A percentile compares a stretch with the other conserved stretches of the same genome.
Evolutionary conservation across 2,797 vertebrate species (phyloP).

Genomic region (Anniella stebbinsi): DNA sequence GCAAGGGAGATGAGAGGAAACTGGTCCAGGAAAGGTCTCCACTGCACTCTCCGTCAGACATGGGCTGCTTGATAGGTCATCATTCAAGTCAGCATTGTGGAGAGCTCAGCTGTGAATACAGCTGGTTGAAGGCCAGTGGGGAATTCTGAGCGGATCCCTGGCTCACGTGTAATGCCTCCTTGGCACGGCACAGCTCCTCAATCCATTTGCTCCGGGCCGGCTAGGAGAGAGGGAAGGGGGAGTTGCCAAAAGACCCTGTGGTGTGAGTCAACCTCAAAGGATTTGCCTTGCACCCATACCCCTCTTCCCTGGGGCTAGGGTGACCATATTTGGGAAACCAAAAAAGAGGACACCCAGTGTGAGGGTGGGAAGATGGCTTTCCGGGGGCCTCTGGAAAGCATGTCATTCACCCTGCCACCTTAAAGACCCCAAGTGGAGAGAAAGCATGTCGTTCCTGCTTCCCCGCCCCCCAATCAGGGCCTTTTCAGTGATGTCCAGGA

Average conservation of each 20-base stretch:
- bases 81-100: too few species aligned
- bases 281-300: background rate
- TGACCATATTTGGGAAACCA: too few species aligned
- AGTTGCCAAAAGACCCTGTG: slow-evolving; percentile 24
- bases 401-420: too few species aligned
- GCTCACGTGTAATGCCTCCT: slow-evolving; percentile 46
- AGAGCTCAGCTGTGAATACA: slow-evolving; percentile 30
- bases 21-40: slow-evolving; percentile 17
- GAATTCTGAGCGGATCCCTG: slow-evolving; percentile 28
- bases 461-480: too few species aligned
- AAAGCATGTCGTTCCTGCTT: too few species aligned
- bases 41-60: slow-evolving; percentile 31
- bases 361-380: too few species aligned
- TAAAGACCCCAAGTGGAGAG: too few species aligned
- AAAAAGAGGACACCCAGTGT: too few species aligned
- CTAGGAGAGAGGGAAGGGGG: slow-evolving; percentile 33
- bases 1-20: background rate
- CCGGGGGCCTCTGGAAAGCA: too few species aligned
- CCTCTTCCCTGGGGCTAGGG: fast-evolving
- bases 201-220: slow-evolving; percentile 56
- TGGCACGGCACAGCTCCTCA: slow-evolving; percentile 10
- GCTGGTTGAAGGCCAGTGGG: slow-evolving; percentile 35
- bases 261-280: slow-evolving; percentile 42
- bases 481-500: too few species aligned
- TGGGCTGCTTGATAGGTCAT: slow-evolving; percentile 14